A percentile compares a stretch with the other conserved stretches of the same genome.
phyloP scores from a whole-genome alignment of 2,888 invertebrate genomes.

The Rapana venosa region DNA sequence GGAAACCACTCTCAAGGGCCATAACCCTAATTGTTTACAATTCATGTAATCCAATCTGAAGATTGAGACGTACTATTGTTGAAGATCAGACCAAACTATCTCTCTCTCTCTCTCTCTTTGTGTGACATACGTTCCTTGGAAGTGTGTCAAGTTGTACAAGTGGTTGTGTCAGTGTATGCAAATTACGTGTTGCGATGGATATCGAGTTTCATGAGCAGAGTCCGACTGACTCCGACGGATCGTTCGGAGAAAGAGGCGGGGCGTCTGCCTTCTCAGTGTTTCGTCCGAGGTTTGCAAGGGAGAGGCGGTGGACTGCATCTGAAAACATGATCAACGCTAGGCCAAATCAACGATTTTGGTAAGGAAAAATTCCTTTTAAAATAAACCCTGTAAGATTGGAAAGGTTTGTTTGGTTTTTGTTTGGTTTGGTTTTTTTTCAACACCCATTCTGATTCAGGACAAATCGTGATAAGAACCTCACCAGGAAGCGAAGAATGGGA shows the following conservation, averaged over 20 bases:
- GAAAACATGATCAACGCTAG: not conserved
- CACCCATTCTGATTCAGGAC: no score
- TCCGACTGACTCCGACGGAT: not conserved
- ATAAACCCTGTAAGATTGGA: no score
- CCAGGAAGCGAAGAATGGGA: no score
- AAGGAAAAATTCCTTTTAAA: not conserved
- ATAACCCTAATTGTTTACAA: slow-evolving; percentile 9
- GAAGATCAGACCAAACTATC: no score
- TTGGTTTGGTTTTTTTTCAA: no score
- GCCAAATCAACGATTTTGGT: not conserved
- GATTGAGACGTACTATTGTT: no score
- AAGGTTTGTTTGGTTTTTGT: no score
- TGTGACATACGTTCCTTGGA: not conserved
- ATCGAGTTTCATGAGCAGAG: not conserved
- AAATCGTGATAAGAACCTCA: no score
- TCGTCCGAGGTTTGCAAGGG: not conserved
- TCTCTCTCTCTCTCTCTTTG: not conserved
- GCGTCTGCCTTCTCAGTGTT: not conserved
- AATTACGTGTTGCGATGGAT: not conserved
- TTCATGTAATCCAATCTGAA: no score
- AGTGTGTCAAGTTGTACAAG: not conserved
- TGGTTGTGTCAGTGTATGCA: not conserved
- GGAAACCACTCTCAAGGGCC: not conserved
- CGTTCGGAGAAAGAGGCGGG: not conserved
- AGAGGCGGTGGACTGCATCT: not conserved